A percentile compares a stretch with the other conserved stretches of the same genome.
Conservation (phyloP, 2,888 invertebrate genomes). For the Drosophila kambysellisi region DNA sequence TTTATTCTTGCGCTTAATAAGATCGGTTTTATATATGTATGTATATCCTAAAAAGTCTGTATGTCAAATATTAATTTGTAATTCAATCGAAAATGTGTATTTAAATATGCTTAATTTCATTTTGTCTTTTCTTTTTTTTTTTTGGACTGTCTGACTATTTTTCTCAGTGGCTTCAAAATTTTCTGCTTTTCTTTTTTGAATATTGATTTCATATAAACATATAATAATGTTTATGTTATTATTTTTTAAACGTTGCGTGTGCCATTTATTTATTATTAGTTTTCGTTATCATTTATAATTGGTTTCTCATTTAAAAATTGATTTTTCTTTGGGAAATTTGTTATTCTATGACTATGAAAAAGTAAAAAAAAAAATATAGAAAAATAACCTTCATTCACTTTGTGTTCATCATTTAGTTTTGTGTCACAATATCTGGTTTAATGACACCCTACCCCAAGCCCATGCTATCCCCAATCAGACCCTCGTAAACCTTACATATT, state of each 20-base stretch:
- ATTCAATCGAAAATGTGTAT: conserved; percentile 53
- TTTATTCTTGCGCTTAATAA: conserved; percentile 48
- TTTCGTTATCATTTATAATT: conserved; percentile 30
- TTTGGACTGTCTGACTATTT: conserved; percentile 62
- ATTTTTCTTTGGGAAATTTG: conserved; percentile 68
- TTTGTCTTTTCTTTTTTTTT: conserved; percentile 20
- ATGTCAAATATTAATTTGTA: conserved; percentile 61
- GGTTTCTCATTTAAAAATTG: conserved; percentile 17
- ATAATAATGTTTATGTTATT: conserved; percentile 13
- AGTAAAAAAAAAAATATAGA: conserved; percentile 82
- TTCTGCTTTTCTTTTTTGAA: conserved; percentile 9
- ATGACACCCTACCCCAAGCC: conserved; percentile 42
- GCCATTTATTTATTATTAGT: conserved; percentile 33
- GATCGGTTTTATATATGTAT: conserved; percentile 62
- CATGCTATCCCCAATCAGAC: conserved; percentile 54
- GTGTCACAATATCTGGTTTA: conserved; percentile 70
- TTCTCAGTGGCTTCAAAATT: conserved; percentile 59
- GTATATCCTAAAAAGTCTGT: conserved; percentile 65
- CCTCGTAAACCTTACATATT: conserved; percentile 69
- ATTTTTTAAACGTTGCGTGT: conserved; percentile 32
- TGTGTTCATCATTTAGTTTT: conserved; percentile 60
- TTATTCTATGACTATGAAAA: conserved; percentile 83
- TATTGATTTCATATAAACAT: conserved; percentile 26
- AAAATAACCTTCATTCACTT: conserved; percentile 78
- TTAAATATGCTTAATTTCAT: conserved; percentile 28